Conservation (phyloP, 2,113 vertebrate genomes). For the Ramphastos sulfuratus region DNA sequence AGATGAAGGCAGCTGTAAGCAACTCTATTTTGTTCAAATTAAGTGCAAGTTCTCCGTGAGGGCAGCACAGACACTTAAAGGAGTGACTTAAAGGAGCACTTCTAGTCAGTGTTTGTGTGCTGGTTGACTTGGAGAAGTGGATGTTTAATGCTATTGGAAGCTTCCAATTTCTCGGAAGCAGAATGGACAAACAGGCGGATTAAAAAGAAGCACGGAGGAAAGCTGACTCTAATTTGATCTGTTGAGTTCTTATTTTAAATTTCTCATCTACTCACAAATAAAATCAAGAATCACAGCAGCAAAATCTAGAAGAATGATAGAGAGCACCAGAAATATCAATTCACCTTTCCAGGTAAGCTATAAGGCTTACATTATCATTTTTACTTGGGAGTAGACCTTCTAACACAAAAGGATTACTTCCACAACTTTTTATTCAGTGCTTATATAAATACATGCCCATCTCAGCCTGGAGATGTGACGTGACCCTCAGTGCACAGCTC, state of each 20-base stretch:
- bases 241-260: not conserved
- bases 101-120: not conserved
- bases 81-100: not conserved
- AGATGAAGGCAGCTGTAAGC: not conserved
- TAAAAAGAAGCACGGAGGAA: not conserved
- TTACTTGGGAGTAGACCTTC: not conserved
- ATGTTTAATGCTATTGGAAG: not conserved
- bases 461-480: not conserved
- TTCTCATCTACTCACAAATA: not conserved
- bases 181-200: not conserved
- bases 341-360: not conserved
- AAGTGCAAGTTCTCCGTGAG: not conserved
- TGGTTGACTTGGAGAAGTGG: not conserved
- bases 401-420: not conserved
- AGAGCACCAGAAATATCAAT: not conserved
- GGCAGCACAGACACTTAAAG: not conserved
- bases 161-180: not conserved
- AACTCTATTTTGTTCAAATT: not conserved
- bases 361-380: not conserved
- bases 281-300: not conserved
- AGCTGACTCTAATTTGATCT: not conserved
- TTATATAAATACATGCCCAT: not conserved
- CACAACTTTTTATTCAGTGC: not conserved
- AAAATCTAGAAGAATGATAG: not conserved
- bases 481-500: not conserved